These are phyloP conservation scores for Babylonia areolata DNA, from an alignment of 1,140 invertebrate species.

Conservation along the genomic window DNA sequence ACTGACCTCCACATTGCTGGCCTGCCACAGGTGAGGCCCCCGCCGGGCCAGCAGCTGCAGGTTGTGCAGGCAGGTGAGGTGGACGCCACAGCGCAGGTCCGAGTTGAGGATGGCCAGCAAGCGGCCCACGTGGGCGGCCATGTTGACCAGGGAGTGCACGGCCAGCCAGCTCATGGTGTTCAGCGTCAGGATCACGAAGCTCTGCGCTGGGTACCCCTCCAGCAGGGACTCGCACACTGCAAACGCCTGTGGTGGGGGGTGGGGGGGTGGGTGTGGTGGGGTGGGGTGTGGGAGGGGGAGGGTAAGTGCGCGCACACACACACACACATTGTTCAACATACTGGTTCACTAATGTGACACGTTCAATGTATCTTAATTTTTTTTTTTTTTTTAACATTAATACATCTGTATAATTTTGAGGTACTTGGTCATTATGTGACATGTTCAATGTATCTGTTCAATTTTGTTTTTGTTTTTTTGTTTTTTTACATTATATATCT, in stretches of 20 bases:
- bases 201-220: slow-evolving; percentile 88
- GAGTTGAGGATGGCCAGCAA: slow-evolving; percentile 79
- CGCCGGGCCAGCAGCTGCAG: slow-evolving; percentile 84
- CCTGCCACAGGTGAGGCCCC: slow-evolving; percentile 88
- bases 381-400: no score
- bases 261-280: no score
- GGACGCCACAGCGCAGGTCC: slow-evolving; percentile 84
- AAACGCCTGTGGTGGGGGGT: slow-evolving; percentile 77
- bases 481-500: no score
- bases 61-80: slow-evolving; percentile 85
- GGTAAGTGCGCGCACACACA: no score
- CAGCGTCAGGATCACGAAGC: slow-evolving; percentile 90
- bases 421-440: no score
- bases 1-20: slow-evolving; percentile 80
- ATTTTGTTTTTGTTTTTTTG: no score
- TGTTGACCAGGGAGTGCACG: slow-evolving; percentile 90
- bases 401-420: no score
- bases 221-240: slow-evolving; percentile 88
- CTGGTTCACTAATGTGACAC: no score
- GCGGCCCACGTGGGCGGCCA: slow-evolving; percentile 85
- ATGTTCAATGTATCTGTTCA: no score
- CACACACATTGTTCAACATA: no score
- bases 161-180: slow-evolving; percentile 92
- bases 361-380: no score
- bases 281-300: no score